Conservation (phyloP, 2,113 vertebrate species). For the Petroica traversi region DNA sequence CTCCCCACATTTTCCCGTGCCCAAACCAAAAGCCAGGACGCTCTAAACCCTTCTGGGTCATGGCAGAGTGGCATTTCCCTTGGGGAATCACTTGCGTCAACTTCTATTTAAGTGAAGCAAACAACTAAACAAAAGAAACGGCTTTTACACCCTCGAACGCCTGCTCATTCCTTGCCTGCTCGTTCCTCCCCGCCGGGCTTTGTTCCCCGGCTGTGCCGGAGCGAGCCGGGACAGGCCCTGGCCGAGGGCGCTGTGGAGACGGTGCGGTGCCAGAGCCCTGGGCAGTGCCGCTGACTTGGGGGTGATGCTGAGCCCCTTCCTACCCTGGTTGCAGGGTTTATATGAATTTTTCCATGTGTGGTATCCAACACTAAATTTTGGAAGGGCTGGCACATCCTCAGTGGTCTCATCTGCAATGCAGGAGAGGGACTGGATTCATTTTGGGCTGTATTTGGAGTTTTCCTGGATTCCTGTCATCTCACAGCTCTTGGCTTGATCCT, state of each 20-base stretch:
- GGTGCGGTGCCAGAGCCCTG: accelerated
- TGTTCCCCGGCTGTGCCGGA: not conserved
- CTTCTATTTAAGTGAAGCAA: not conserved
- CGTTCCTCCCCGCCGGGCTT: not conserved
- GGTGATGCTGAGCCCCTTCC: not conserved
- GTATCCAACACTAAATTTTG: not conserved
- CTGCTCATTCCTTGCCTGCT: not conserved
- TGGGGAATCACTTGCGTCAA: not conserved
- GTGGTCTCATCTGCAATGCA: not conserved
- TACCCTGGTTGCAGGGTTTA: not conserved
- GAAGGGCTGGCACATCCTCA: not conserved
- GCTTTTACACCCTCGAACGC: not conserved
- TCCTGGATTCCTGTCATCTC: not conserved
- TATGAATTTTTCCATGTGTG: accelerated
- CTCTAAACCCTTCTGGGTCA: not conserved
- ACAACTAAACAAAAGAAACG: not conserved
- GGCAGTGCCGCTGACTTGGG: not conserved
- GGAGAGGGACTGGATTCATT: not conserved
- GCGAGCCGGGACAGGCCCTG: not conserved
- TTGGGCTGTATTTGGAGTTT: not conserved
- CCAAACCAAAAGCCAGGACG: not conserved
- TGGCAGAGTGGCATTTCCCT: not conserved
- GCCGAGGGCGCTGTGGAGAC: not conserved
- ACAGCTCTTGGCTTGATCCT: not conserved
- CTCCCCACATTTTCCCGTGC: accelerated